phyloP scores from a whole-genome alignment of 1,140 invertebrate genomes.

The Phenacoccus solenopsis region DNA sequence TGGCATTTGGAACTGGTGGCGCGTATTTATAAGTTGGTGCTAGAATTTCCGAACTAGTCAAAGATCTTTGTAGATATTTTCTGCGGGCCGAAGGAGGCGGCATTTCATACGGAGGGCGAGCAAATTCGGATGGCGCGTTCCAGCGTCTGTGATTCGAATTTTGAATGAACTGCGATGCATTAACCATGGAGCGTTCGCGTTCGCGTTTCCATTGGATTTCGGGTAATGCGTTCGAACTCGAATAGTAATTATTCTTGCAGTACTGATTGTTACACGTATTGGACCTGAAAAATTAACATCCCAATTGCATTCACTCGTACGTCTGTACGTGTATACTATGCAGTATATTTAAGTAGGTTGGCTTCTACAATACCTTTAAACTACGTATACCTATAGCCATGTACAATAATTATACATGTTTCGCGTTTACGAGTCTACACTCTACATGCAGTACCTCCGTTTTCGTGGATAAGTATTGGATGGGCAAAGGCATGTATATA shows the following conservation, averaged over 20 bases:
- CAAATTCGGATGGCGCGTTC: not conserved
- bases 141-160: not conserved
- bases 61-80: not conserved
- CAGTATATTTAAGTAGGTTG: no score
- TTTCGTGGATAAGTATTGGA: no score
- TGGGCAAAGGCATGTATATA: no score
- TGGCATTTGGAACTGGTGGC: not conserved
- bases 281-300: no score
- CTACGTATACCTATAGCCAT: no score
- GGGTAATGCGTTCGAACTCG: not conserved
- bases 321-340: no score
- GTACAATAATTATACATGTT: no score
- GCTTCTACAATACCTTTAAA: no score
- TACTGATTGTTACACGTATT: not conserved
- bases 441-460: no score
- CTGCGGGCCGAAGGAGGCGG: not conserved
- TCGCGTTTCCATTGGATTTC: not conserved
- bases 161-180: not conserved
- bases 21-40: not conserved
- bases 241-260: not conserved
- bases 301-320: no score
- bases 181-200: not conserved
- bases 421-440: no score
- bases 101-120: not conserved
- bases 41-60: not conserved